A percentile compares a stretch with the other conserved stretches of the same genome.
Evolutionary conservation across 1,140 invertebrate genomes (phyloP).

Genomic region (Bombus impatiens): DNA sequence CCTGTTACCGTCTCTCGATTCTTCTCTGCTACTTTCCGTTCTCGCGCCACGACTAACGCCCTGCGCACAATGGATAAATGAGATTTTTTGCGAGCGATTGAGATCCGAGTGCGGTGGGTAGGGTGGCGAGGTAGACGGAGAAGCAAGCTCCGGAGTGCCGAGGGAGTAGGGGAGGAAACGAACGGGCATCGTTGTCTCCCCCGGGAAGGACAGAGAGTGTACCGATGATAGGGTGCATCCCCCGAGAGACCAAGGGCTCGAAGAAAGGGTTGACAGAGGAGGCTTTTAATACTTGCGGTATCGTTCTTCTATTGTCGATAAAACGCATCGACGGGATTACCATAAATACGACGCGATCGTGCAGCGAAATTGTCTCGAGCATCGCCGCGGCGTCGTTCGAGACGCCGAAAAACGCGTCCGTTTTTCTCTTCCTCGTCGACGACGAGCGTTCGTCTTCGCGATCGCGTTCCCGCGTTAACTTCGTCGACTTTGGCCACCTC

Average conservation of each 20-base stretch:
- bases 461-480: neutral
- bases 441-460: no score
- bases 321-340: conserved; percentile 78
- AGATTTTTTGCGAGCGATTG: conserved; percentile 81
- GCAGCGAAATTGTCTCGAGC: neutral
- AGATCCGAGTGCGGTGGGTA: conserved; percentile 73
- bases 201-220: conserved; percentile 73
- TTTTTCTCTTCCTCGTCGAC: no score
- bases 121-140: conserved; percentile 27
- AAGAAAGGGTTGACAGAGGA: conserved; percentile 80
- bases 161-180: conserved; percentile 43
- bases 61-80: conserved; percentile 80
- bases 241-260: conserved; percentile 71
- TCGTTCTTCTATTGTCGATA: conserved; percentile 77
- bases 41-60: conserved; percentile 66
- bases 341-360: conserved; percentile 69
- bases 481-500: neutral
- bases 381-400: neutral
- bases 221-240: conserved; percentile 81
- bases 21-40: conserved; percentile 49
- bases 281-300: conserved; percentile 79
- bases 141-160: conserved; percentile 47
- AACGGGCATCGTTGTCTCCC: conserved; percentile 78
- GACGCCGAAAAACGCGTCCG: no score
- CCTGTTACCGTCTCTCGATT: conserved; percentile 2